A percentile compares a stretch with the other conserved stretches of the same genome.
Conservation (phyloP, 1,140 invertebrate genomes). For the Drosophila prosaltans region DNA sequence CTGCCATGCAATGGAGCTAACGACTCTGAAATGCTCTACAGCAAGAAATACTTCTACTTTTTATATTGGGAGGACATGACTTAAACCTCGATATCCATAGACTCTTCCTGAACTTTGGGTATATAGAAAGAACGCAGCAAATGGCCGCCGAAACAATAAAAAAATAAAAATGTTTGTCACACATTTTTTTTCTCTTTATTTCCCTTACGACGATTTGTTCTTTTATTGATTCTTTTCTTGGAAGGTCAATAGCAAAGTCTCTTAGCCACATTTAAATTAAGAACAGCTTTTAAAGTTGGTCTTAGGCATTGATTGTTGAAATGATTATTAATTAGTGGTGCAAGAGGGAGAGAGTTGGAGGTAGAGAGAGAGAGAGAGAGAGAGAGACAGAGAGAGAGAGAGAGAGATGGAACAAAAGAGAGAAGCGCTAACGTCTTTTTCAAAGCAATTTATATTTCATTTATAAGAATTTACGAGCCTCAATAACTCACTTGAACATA, state of each 20-base stretch:
- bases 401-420: not conserved
- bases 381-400: not conserved
- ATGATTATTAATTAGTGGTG: not conserved
- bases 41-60: not conserved
- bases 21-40: not conserved
- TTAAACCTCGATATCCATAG: no score
- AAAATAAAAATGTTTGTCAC: not conserved
- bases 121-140: not conserved
- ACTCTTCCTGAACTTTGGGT: not conserved
- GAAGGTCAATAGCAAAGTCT: constrained; percentile 6
- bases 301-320: constrained; percentile 1
- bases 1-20: not conserved
- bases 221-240: constrained; percentile 13
- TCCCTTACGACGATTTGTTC: not conserved
- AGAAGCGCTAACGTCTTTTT: constrained; percentile 4
- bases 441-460: constrained; percentile 37
- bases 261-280: not conserved
- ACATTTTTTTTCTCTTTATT: not conserved
- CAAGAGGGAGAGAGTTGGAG: not conserved
- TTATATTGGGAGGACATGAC: no score
- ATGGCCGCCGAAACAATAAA: not conserved
- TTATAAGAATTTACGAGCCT: constrained; percentile 60
- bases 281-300: constrained; percentile 5
- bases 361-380: not conserved
- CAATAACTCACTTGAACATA: constrained; percentile 57